Percentiles rank a stretch among this genome's conserved stretches.
Conservation (phyloP, 2,113 vertebrate species). For the Struthio camelus region DNA sequence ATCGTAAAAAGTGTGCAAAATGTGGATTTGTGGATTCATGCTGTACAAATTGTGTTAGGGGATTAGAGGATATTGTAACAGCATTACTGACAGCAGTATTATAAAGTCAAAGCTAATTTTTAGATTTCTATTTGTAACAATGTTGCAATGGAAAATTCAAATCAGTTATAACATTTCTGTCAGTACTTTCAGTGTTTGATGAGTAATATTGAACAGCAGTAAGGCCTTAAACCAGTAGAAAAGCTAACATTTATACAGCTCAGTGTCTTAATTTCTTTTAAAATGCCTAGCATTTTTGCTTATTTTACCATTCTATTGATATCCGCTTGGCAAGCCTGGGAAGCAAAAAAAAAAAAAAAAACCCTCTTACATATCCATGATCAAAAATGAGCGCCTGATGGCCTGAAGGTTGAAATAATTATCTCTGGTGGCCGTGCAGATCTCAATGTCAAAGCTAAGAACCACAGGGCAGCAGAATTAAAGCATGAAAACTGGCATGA, state of each 20-base stretch:
- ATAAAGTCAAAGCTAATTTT: conserved; percentile 7
- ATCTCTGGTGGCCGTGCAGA: conserved; percentile 86
- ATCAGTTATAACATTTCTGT: background rate
- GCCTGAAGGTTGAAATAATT: conserved; percentile 91
- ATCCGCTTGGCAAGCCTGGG: conserved; percentile 75
- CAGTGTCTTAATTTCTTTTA: conserved; percentile 48
- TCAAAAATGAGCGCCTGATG: conserved; percentile 85
- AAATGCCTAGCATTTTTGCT: conserved; percentile 71
- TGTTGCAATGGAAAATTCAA: background rate
- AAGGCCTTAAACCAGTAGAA: background rate
- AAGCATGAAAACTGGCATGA: conserved; percentile 90
- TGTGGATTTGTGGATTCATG: background rate
- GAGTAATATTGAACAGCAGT: background rate
- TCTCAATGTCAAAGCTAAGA: conserved; percentile 87
- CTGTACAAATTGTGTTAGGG: background rate
- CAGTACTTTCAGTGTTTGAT: background rate
- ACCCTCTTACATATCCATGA: conserved; percentile 84
- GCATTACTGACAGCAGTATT: background rate
- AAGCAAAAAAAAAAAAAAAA: conserved; percentile 57
- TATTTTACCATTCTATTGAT: conserved; percentile 74
- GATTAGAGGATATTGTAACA: background rate
- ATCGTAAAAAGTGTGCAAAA: background rate
- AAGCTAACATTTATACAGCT: conserved; percentile 17
- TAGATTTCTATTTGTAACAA: background rate
- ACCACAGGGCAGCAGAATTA: conserved; percentile 87